Percentiles rank a stretch among this genome's conserved stretches.
These are phyloP conservation scores for Leptothorax acervorum DNA, from an alignment of 2,888 invertebrate species.

Conservation along the genomic window DNA sequence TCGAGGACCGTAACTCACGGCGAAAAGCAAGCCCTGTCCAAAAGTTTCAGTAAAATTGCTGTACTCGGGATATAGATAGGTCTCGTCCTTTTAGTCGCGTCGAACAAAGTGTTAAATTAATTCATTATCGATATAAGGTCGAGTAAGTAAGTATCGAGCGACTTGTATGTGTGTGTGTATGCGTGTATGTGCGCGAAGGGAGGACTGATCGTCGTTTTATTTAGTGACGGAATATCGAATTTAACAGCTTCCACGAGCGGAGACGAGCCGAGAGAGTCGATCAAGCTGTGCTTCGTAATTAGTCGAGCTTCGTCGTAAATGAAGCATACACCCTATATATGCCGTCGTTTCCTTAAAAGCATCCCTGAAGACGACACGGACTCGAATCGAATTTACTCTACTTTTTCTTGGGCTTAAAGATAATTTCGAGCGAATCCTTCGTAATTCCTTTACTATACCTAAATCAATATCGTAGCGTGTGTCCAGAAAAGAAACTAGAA, in stretches of 20 bases:
- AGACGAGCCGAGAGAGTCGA: conserved; percentile 52
- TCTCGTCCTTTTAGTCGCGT: conserved; percentile 47
- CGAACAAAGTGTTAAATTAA: conserved; percentile 48
- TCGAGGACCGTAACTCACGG: neutral
- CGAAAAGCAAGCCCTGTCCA: neutral
- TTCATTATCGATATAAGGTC: conserved; percentile 52
- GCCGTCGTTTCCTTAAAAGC: conserved; percentile 42
- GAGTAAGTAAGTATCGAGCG: conserved; percentile 3
- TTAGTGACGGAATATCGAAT: conserved; percentile 68
- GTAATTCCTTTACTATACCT: conserved; percentile 13
- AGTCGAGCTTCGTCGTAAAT: conserved; percentile 49
- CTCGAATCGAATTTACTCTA: conserved; percentile 26
- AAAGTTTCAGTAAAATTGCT: conserved; percentile 42
- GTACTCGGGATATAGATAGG: neutral
- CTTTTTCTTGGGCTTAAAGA: conserved; percentile 17
- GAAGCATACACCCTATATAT: conserved; percentile 1
- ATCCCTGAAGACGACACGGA: neutral
- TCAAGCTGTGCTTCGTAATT: conserved; percentile 59
- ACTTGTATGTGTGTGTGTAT: neutral
- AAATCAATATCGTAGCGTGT: conserved; percentile 8
- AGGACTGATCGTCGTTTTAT: conserved; percentile 60
- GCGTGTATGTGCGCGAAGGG: neutral
- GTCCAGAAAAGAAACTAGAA: neutral
- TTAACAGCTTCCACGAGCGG: conserved; percentile 15
- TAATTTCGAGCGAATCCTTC: conserved; percentile 11